A percentile compares a stretch with the other conserved stretches of the same genome.
Conservation (phyloP, 2,113 vertebrate species). For the Urocolius indicus region DNA sequence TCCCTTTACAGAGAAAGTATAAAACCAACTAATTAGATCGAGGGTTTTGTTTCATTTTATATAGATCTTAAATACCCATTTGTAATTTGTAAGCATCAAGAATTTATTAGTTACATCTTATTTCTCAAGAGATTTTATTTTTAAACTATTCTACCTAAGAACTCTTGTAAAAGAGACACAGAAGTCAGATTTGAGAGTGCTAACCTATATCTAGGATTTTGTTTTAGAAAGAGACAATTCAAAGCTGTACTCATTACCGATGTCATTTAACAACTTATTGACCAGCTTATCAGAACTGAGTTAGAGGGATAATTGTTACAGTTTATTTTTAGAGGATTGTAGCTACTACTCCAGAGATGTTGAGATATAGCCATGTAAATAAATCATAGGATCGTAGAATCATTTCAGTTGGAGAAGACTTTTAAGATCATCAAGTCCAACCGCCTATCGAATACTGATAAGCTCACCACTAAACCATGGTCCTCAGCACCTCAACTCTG, state of each 20-base stretch:
- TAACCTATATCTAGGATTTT: background rate
- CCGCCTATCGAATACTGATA: too few relatives aligned
- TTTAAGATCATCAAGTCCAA: too few relatives aligned
- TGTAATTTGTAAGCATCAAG: background rate
- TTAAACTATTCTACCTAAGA: background rate
- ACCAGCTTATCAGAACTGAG: background rate
- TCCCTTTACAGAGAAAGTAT: background rate
- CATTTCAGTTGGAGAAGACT: too few relatives aligned
- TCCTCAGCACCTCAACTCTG: too few relatives aligned
- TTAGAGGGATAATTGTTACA: background rate
- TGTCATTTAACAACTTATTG: background rate
- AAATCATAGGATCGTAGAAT: too few relatives aligned
- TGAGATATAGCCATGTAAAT: background rate
- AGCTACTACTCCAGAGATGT: background rate
- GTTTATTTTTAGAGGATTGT: background rate
- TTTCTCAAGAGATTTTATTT: background rate
- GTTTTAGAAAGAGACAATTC: background rate
- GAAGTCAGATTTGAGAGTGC: background rate
- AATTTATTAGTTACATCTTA: background rate
- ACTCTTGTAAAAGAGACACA: background rate
- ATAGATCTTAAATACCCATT: background rate
- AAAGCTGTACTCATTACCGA: background rate
- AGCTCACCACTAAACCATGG: too few relatives aligned
- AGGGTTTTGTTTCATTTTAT: background rate
- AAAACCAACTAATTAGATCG: background rate